Base-by-base conservation (phyloP, 2,888 invertebrate species). In the Esperia sulphurella region DNA sequence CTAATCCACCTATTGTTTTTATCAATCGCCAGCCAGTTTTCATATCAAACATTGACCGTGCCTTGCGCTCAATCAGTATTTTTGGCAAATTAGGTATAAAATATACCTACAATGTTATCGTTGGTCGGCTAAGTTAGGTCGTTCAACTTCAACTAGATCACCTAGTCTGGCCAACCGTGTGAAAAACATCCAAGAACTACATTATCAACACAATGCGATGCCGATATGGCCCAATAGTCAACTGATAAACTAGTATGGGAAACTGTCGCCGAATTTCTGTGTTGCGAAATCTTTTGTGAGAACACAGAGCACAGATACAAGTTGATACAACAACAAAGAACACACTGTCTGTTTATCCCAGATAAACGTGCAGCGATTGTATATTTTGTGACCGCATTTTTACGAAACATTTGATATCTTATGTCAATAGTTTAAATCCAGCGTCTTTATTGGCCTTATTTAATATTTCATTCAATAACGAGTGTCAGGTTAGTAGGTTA, bases 121-220 rank as follows among this genome's bases (percentile, higher is more conserved):
- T 54, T 50, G 49, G 57, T 46, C 51, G 52, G 50, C 52, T 63
- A 65, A 66, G 72, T 67, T 71, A 75, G 82, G 77, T 80, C 79
- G 50, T 80, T 84, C 79, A 86, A 83, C 85, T 68, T 66, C 57
- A 68, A 69, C 57, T 68, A 60, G 66, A 68, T 59, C 70, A 70
- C 59, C 60, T 58, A 63, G 69, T 70, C 66, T 68, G 61, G 62
- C 41, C 53, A 53, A 63, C 51, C 75, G 77, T 81, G 80, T 75
- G 79, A 82, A 80, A 69, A 73, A 63, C 58, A 71, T 57, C 57
- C 48, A 73, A 63, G 58, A 71, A 57, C 57, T 48, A 50, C 54
- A 51, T 64, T 69, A 71, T 73, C 68, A 58, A 61, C 53, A 71
- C 68, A 75, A 69, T 65, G 58, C 64, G 50, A 53, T 58, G 55